Evolutionary conservation across 2,113 vertebrate species (phyloP), one percentile per base, ranked within the genome.

Genomic region (Pelodiscus sinensis): DNA sequence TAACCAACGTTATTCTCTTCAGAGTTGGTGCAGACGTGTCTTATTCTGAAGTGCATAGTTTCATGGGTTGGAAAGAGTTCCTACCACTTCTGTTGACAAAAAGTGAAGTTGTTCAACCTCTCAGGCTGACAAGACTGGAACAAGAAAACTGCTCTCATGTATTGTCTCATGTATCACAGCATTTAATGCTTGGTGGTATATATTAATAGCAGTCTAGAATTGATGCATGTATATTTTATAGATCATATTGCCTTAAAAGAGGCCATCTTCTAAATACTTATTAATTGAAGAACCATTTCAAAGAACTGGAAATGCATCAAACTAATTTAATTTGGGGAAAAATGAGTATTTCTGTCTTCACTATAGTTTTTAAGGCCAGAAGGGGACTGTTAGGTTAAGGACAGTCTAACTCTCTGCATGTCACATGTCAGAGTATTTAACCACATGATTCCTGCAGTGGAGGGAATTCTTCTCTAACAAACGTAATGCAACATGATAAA

Each of bases 41-140:
- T 82, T 73, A 35, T 35, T 73, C 44, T 73, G 62, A 65, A 65
- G 29, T 44, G 9, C 60, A 55, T 18, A 84, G 13, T 86, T 87
- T 83, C 0, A 0, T 52, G 6, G 58, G 24, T 75, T 22, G 44
- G 54, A 82, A 35, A 16, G 25, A 91, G 65, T 84, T 81, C 56
- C 88, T 85, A 54, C 58, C 7, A 82, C 50, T 44, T 24, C 54
- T 80, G 11, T 82, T 92, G 16, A 68, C 31, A 85, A 57, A 54
- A 51, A 92, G 57, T 94, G 96, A 97, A 94, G 90, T 90, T 68
- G 73, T 94, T 58, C 90, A 95, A 95, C 92, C 79, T 94, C 62
- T 79, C 25, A 95, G 79, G 82, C 79, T 52, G 87, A 2, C 84
- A 83, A 91, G 93, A 84, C 82, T 91, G 55, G 71, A 84, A 85